A percentile compares a stretch with the other conserved stretches of the same genome.
These are phyloP conservation scores for Liopterus haemorrhoidalis DNA, from an alignment of 2,888 invertebrate species.

Conservation along the genomic window DNA sequence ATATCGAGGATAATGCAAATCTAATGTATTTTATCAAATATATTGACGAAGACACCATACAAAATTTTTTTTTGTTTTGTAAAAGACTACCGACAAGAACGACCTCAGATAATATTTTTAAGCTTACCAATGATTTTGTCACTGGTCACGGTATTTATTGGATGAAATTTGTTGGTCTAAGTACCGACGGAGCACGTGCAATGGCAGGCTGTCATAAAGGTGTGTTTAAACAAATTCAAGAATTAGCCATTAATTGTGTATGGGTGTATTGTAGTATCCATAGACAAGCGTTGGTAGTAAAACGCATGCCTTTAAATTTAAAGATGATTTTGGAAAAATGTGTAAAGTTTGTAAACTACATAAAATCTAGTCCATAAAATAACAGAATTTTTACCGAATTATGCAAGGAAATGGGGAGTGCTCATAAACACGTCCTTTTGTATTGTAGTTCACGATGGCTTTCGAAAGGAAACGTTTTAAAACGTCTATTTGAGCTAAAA, in stretches of 20 bases:
- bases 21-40: slow-evolving; percentile 14
- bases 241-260: slow-evolving; percentile 11
- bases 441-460: slow-evolving; percentile 32
- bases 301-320: slow-evolving; percentile 30
- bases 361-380: slow-evolving; percentile 28
- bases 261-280: slow-evolving; percentile 30
- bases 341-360: slow-evolving; percentile 31
- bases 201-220: slow-evolving; percentile 5
- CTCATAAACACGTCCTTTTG: slow-evolving; percentile 30
- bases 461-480: slow-evolving; percentile 30
- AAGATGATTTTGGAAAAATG: slow-evolving; percentile 28
- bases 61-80: slow-evolving; percentile 18
- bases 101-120: slow-evolving; percentile 6
- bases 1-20: slow-evolving; percentile 13
- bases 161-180: slow-evolving; percentile 11
- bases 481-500: slow-evolving; percentile 28
- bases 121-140: too few relatives aligned
- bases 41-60: slow-evolving; percentile 10
- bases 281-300: slow-evolving; percentile 30
- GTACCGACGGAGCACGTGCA: slow-evolving; percentile 14
- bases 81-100: slow-evolving; percentile 8
- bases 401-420: slow-evolving; percentile 28
- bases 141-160: slow-evolving; percentile 3
- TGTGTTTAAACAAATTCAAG: slow-evolving; percentile 10
- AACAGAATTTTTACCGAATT: slow-evolving; percentile 28